These are phyloP conservation scores for Idaea straminata DNA, from an alignment of 2,888 invertebrate species.

Conservation along the genomic window DNA sequence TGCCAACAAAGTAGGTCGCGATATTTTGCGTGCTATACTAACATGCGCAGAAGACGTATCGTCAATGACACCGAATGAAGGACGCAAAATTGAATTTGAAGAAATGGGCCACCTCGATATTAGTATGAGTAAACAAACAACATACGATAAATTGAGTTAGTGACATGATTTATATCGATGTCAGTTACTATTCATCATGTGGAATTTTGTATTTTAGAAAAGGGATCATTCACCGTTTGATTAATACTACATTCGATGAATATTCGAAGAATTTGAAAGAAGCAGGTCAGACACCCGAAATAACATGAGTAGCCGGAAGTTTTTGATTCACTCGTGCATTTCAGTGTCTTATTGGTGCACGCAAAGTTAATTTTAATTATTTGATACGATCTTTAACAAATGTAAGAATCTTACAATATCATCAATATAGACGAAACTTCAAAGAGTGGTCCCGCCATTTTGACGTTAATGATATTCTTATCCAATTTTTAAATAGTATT, in stretches of 20 bases:
- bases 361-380: not conserved
- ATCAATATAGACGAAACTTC: not conserved
- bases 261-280: conserved; percentile 51
- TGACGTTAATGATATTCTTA: too few relatives aligned
- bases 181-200: conserved; percentile 21
- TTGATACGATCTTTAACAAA: not conserved
- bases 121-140: conserved; percentile 31
- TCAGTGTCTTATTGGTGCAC: conserved; percentile 34
- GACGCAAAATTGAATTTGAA: conserved; percentile 33
- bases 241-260: conserved; percentile 39
- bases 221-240: conserved; percentile 28
- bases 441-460: not conserved
- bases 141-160: conserved; percentile 32
- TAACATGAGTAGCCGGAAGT: conserved; percentile 51
- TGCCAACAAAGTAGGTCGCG: conserved; percentile 68
- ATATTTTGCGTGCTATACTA: conserved; percentile 49
- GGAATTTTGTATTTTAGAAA: conserved; percentile 30
- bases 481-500: not conserved
- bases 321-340: conserved; percentile 56
- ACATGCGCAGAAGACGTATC: conserved; percentile 37
- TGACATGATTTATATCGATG: conserved; percentile 34
- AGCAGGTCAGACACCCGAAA: conserved; percentile 58
- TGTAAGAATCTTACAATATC: not conserved
- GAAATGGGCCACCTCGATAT: conserved; percentile 39
- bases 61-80: conserved; percentile 48